phyloP scores from a whole-genome alignment of 2,888 invertebrate genomes.

The Luperina testacea region DNA sequence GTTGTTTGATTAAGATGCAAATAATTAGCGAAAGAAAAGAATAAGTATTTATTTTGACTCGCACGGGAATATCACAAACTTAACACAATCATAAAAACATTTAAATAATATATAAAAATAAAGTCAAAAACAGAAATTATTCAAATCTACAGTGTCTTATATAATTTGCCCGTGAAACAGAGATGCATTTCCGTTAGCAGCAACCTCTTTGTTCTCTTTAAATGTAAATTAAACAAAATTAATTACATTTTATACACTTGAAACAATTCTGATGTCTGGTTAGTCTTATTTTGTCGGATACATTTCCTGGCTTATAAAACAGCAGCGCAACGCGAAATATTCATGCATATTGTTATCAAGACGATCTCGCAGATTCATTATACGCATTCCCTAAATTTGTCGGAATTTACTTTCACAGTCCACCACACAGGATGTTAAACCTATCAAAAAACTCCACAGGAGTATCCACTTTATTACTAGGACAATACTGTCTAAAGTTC shows the following conservation, averaged over 20 bases:
- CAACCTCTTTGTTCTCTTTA: conserved; percentile 10
- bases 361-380: conserved; percentile 64
- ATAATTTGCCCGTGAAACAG: not conserved
- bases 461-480: conserved; percentile 23
- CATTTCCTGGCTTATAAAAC: conserved; percentile 25
- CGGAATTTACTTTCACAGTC: conserved; percentile 64
- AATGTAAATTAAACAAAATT: conserved; percentile 36
- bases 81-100: not conserved
- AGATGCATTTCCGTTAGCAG: conserved; percentile 10
- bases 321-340: conserved; percentile 41
- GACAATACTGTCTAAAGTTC: conserved; percentile 23
- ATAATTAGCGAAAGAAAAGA: not conserved
- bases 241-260: conserved; percentile 36
- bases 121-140: not conserved
- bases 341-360: conserved; percentile 63
- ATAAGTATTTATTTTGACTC: not conserved
- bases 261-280: conserved; percentile 3
- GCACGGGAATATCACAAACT: not conserved
- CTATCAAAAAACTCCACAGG: conserved; percentile 28
- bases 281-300: conserved; percentile 28
- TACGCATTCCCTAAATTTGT: conserved; percentile 66
- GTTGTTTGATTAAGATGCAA: no score
- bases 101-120: not conserved
- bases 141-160: not conserved
- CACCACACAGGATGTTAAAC: conserved; percentile 52